Conservation (phyloP, 2,888 invertebrate genomes). For the Belgica antarctica region DNA sequence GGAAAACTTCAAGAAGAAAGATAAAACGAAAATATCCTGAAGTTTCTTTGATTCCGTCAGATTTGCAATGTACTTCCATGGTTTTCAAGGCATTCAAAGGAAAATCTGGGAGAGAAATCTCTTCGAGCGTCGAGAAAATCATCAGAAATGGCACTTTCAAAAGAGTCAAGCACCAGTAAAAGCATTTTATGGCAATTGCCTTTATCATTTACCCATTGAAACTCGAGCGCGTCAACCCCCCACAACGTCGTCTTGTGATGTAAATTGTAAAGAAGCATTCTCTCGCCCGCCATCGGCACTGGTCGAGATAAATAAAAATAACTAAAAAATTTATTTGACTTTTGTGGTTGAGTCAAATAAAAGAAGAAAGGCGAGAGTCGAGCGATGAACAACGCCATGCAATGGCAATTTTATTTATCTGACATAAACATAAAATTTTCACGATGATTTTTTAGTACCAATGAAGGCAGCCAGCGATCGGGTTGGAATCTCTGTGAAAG, state of each 20-base stretch:
- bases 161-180: constrained; percentile 36
- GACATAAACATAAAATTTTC: constrained; percentile 18
- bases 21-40: too few species aligned
- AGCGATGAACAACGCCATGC: not conserved
- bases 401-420: constrained; percentile 23
- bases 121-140: not conserved
- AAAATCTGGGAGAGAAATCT: not conserved
- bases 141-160: not conserved
- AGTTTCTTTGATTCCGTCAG: too few species aligned
- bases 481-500: too few species aligned
- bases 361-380: not conserved
- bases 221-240: constrained; percentile 13
- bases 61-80: too few species aligned
- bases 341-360: not conserved
- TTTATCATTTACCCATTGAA: constrained; percentile 43
- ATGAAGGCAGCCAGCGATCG: too few species aligned
- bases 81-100: too few species aligned
- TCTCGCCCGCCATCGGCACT: constrained; percentile 32
- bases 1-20: too few species aligned
- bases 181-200: constrained; percentile 40
- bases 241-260: constrained; percentile 12
- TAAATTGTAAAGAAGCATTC: constrained; percentile 31
- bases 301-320: constrained; percentile 37
- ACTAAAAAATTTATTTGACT: constrained; percentile 39
- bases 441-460: constrained; percentile 19